Conservation (phyloP, 2,797 vertebrate genomes). For the Jordanella pulchra region DNA sequence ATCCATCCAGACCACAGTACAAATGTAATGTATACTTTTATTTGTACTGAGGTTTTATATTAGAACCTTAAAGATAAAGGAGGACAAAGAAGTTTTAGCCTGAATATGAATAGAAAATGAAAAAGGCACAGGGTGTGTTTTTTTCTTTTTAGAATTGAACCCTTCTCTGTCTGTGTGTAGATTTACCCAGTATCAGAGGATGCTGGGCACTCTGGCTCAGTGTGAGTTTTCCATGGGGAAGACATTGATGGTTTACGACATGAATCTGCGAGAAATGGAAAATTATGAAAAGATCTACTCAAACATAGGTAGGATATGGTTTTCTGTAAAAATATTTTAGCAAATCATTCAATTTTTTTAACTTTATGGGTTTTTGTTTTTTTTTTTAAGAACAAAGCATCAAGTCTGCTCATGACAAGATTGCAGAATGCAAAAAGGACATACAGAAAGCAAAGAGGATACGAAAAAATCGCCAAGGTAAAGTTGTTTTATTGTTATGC, state of each 20-base stretch:
- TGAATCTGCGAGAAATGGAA: slow-evolving; percentile 99
- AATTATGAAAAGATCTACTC: slow-evolving; percentile 96
- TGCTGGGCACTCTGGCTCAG: slow-evolving; percentile 92
- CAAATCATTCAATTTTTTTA: background rate
- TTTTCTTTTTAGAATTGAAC: background rate
- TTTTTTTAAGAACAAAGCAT: slow-evolving; percentile 87
- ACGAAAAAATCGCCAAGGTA: slow-evolving; percentile 98
- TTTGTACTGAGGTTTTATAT: background rate
- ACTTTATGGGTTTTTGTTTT: too few species aligned
- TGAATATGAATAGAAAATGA: background rate
- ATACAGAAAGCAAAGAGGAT: slow-evolving; percentile 97
- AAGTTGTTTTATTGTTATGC: slow-evolving; percentile 23
- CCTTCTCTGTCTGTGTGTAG: slow-evolving; percentile 63
- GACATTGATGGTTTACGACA: slow-evolving; percentile 95
- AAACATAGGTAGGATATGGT: slow-evolving; percentile 86
- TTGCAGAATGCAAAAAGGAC: slow-evolving; percentile 97
- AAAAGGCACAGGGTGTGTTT: background rate
- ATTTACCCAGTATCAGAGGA: slow-evolving; percentile 93
- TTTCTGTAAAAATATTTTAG: background rate
- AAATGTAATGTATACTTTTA: background rate
- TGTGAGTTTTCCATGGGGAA: slow-evolving; percentile 99
- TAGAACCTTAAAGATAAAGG: background rate
- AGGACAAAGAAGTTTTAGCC: background rate
- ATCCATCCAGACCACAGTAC: background rate
- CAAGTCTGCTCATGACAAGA: slow-evolving; percentile 94